Evolutionary conservation across 2,113 vertebrate genomes (phyloP), one percentile per base, ranked within the genome.

Genomic region (Amazona guildingii): DNA sequence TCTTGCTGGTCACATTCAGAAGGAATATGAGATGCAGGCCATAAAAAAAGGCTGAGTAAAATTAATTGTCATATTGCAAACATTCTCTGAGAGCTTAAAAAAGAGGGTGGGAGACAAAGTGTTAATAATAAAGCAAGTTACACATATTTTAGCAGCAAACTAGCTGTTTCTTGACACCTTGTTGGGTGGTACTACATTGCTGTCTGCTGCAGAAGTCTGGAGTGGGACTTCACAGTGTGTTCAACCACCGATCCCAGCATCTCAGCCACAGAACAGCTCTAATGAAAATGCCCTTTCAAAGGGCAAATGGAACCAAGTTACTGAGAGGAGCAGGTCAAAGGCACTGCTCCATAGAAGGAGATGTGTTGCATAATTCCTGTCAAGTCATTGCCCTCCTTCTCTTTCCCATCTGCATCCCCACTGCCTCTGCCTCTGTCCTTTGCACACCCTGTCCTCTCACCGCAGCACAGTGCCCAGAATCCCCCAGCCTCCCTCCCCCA

Each of bases 251-350:
- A 76, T 55, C 67, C 57, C 70, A 85, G 33, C 70, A 59, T 17
- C 62, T 55, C 85, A 49, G 76, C 15, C 68, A n/a, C 13, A 31
- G 78, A 85, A 25, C 13, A 54, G 69, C 88, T 86, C 52, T 80
- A 84, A 86, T 41, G n/a, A 77, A 90, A 92, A 78, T 27, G 46
- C 46, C 68, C 64, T 83, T 95, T 77, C 75, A 61, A 86, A 92
- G 54, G 68, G 70, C 52, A 69, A 73, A 78, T 17, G 74, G 80
- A 67, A 73, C 64, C 39, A 48, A 10, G 20, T 35, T 68, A 18
- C 54, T 61, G 86, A 61, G 73, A 82, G 35, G 43, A 91, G 66
- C 17, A 1, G 73, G 89, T 75, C 89, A 89, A 43, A 94, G 61
- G 77, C 51, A 54, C 69, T 67, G 74, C 86, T 94, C 66, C 37